These are phyloP conservation scores for Hypsibius dujardini DNA, from an alignment of 1,140 invertebrate genomes.

Conservation along the genomic window DNA sequence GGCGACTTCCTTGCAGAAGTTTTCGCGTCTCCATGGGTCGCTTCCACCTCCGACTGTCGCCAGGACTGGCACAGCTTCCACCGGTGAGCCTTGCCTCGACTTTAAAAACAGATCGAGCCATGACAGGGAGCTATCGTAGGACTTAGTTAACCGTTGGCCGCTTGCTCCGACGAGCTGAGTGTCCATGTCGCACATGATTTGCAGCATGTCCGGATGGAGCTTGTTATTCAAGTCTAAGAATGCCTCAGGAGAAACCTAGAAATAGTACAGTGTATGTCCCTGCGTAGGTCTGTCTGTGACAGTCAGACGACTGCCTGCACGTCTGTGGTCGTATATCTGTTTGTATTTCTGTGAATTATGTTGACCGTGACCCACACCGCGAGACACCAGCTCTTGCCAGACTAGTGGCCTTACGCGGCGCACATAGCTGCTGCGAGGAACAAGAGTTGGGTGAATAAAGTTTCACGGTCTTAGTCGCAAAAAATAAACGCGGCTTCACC, in stretches of 20 bases:
- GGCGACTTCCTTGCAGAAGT: background rate
- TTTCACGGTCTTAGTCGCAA: no score
- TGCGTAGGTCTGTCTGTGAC: no score
- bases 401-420: no score
- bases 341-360: no score
- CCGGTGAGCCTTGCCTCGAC: background rate
- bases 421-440: no score
- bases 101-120: constrained; percentile 6
- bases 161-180: background rate
- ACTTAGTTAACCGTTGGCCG: background rate
- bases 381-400: no score
- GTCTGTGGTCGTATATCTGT: no score
- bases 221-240: constrained; percentile 4
- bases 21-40: background rate
- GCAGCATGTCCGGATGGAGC: background rate
- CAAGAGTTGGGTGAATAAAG: no score
- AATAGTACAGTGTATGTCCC: no score
- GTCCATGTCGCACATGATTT: constrained; percentile 16
- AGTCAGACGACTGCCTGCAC: no score
- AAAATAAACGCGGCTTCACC: no score
- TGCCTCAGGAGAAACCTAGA: background rate
- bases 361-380: no score
- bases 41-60: constrained; percentile 8
- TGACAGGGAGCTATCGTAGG: background rate
- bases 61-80: background rate